phyloP scores from a whole-genome alignment of 2,113 vertebrate species.

The Craseonycteris thonglongyai region DNA sequence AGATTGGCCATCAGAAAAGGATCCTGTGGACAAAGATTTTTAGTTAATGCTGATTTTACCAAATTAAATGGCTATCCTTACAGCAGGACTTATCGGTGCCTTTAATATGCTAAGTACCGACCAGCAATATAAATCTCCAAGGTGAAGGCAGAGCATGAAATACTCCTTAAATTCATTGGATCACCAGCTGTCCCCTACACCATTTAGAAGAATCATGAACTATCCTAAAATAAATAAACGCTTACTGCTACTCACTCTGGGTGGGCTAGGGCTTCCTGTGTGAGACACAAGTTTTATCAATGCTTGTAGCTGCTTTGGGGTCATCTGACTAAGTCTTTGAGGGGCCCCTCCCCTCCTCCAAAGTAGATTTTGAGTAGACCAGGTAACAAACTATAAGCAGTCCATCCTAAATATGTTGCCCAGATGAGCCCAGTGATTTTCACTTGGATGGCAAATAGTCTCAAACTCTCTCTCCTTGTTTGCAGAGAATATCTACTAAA shows the following conservation, averaged over 20 bases:
- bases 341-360: neutral
- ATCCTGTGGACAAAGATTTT: neutral
- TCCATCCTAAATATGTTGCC: neutral
- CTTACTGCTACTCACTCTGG: neutral
- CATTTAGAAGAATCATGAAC: neutral
- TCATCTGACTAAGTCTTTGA: neutral
- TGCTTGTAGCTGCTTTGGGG: fast-evolving
- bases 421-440: neutral
- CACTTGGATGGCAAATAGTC: neutral
- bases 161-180: neutral
- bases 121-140: neutral
- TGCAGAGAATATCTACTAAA: neutral
- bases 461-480: neutral
- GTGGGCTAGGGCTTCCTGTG: neutral
- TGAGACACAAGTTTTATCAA: neutral
- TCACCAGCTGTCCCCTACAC: neutral
- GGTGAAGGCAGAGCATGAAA: neutral
- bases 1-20: neutral
- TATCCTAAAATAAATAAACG: neutral
- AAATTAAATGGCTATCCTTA: neutral
- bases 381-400: neutral
- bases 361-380: neutral
- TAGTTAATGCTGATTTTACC: neutral
- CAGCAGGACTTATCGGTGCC: neutral
- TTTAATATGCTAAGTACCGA: neutral